These are phyloP conservation scores for Syngnathus floridae DNA, from an alignment of 2,113 vertebrate species.

Conservation along the genomic window DNA sequence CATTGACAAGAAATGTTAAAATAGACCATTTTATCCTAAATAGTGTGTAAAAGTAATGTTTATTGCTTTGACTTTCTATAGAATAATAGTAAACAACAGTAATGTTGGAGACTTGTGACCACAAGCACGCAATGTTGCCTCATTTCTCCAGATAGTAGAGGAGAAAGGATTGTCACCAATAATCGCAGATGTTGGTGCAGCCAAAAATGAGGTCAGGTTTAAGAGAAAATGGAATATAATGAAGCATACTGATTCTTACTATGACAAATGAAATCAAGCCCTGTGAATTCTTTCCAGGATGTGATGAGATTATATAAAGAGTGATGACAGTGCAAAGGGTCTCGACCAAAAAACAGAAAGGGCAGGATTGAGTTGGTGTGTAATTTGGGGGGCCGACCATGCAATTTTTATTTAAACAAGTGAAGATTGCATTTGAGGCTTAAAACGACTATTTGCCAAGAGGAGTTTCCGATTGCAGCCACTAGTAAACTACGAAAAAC, in stretches of 20 bases:
- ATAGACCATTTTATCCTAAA: too few relatives aligned
- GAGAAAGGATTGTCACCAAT: constrained; percentile 5
- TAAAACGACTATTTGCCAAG: constrained; percentile 52
- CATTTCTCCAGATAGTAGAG: constrained; percentile 1
- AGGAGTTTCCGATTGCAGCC: constrained; percentile 42
- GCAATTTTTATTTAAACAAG: constrained; percentile 57
- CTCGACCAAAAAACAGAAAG: background rate
- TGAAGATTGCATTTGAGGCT: constrained; percentile 66
- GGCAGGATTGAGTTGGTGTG: constrained; percentile 7
- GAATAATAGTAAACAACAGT: too few relatives aligned
- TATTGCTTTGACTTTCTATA: too few relatives aligned
- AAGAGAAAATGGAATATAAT: constrained; percentile 17
- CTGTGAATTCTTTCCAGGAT: constrained; percentile 14
- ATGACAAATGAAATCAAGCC: constrained; percentile 3
- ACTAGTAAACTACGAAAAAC: constrained; percentile 78
- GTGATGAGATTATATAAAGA: constrained; percentile 6
- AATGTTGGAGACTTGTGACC: background rate
- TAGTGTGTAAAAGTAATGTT: too few relatives aligned
- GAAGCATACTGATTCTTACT: constrained; percentile 21
- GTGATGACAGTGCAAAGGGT: background rate
- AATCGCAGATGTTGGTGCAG: constrained; percentile 13
- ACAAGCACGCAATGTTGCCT: background rate
- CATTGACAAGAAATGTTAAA: too few relatives aligned
- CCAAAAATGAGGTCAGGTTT: background rate
- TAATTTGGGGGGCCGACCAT: background rate